These are phyloP conservation scores for Acleris holmiana DNA, from an alignment of 2,888 invertebrate genomes.

Conservation along the genomic window DNA sequence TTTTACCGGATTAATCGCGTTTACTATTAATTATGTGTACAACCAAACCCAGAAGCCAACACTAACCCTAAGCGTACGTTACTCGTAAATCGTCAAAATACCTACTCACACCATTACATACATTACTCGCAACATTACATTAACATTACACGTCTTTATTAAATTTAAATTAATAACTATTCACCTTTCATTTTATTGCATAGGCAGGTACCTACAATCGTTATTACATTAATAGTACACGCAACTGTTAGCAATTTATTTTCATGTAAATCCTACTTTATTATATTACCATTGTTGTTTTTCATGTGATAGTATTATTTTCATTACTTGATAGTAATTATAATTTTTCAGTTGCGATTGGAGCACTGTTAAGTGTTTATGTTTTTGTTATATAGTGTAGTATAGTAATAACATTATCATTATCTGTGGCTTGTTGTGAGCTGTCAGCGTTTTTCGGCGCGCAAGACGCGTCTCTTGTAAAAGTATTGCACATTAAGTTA, in stretches of 20 bases:
- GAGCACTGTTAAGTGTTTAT: no score
- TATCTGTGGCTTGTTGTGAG: no score
- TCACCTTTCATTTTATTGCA: slow-evolving; percentile 5
- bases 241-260: not conserved
- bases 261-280: no score
- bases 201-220: slow-evolving; percentile 5
- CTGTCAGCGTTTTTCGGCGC: no score
- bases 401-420: no score
- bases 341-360: no score
- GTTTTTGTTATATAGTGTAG: no score
- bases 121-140: slow-evolving; percentile 16
- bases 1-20: slow-evolving; percentile 13
- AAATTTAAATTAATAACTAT: slow-evolving; percentile 5
- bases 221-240: slow-evolving; percentile 13
- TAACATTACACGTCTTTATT: slow-evolving; percentile 6
- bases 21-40: slow-evolving; percentile 13
- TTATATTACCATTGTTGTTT: no score
- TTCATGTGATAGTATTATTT: no score
- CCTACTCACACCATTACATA: slow-evolving; percentile 12
- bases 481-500: no score
- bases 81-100: slow-evolving; percentile 13
- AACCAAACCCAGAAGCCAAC: slow-evolving; percentile 11
- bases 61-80: slow-evolving; percentile 9
- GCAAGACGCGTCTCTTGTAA: no score
- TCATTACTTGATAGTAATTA: no score